Base-by-base conservation (phyloP, 2,113 vertebrate species). In the Mionectes macconnelli region DNA sequence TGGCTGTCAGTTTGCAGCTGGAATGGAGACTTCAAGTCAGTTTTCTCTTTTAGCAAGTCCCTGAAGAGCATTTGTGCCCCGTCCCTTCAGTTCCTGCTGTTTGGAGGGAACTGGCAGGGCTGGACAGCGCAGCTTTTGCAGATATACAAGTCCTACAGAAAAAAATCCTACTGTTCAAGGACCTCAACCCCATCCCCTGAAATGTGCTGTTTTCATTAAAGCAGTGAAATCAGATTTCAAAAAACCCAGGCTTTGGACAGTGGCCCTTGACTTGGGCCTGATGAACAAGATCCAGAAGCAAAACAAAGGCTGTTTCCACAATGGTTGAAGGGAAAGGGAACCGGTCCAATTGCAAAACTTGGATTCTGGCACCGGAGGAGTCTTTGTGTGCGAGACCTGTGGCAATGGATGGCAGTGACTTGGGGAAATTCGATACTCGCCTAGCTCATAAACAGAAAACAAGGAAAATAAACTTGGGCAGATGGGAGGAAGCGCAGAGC, bases 261-360 rank as follows among this genome's bases (percentile, higher is more conserved):
- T 2, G 31, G 93, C 87, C 95, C 94, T 94, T 66, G 89, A 93
- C 81, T 95, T 92, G 93, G 95, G 93, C 84, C 93, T 62, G 94
- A 90, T 78, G 95, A 96, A 96, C 93, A 80, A 90, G 92, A 95
- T 95, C 94, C 94, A 96, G 94, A 94, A 96, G 91, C 91, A 94
- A 97, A 96, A 96, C 96, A 97, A 96, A 96, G 93, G 91, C 96
- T 75, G 73, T 93, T 96, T 95, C 95, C 95, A 96, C 95, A 90
- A 77, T 89, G 90, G 87, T 89, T 92, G 93, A 84, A 91, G 96
- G 89, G 94, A 72, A 89, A 90, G 91, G 95, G 93, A 94, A 66
- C 47, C 3, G 1, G 59, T 94, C 93, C 94, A 96, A 93, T 91
- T 96, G 93, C 95, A 97, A 96, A 95, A 96, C 95, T 94, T 73